Percentiles rank a stretch among this genome's conserved stretches.
phyloP scores from a whole-genome alignment of 2,113 vertebrate genomes.

The Panthera uncia region DNA sequence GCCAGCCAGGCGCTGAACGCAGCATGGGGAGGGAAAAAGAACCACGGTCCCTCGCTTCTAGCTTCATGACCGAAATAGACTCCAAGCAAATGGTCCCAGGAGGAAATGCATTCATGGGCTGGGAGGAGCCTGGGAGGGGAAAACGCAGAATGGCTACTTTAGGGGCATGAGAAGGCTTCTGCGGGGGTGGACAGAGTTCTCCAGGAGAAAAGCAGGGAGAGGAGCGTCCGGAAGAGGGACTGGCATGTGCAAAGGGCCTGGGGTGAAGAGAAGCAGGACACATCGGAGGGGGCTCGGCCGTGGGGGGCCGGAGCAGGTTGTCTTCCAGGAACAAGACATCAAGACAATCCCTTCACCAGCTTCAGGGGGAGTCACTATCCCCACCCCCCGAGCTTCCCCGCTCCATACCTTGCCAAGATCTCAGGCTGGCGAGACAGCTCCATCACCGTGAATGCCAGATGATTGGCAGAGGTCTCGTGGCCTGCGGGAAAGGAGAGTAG shows the following conservation, averaged over 20 bases:
- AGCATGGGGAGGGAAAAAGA: background rate
- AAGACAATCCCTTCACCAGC: background rate
- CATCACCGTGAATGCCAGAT: constrained; percentile 92
- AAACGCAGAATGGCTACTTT: background rate
- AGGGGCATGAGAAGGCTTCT: background rate
- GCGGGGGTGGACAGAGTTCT: background rate
- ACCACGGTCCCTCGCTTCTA: background rate
- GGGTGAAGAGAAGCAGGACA: background rate
- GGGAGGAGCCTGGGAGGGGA: no score
- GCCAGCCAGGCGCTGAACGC: background rate
- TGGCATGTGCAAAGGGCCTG: background rate
- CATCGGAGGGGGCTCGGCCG: background rate
- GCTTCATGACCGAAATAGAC: background rate
- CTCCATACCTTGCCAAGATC: constrained; percentile 88
- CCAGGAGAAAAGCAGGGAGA: background rate
- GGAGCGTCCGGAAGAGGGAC: background rate
- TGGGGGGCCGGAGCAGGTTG: background rate
- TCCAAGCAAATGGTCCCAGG: background rate
- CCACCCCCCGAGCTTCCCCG: no score
- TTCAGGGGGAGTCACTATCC: background rate
- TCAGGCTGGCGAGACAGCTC: constrained; percentile 91
- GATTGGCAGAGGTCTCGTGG: constrained; percentile 94
- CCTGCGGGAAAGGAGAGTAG: constrained; percentile 80
- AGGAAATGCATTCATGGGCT: background rate
- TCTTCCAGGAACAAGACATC: background rate